Conservation (phyloP, 2,888 invertebrate species). For the Holacanthella duospinosa region DNA sequence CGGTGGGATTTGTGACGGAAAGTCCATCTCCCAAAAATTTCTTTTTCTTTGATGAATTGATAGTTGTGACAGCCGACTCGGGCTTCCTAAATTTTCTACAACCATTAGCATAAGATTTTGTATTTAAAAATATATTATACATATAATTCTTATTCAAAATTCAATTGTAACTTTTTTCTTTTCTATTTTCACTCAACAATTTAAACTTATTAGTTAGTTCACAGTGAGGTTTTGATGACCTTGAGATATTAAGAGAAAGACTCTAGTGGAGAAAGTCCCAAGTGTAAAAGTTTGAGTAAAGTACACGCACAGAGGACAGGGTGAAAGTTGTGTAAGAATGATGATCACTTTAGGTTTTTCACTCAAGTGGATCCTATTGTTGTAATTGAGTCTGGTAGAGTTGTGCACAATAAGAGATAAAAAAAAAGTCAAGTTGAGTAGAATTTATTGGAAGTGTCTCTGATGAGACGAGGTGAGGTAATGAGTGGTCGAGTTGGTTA, state of each 20-base stretch:
- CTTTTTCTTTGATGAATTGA: constrained; percentile 24
- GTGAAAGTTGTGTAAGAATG: no score
- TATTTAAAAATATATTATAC: neutral
- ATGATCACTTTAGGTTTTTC: no score
- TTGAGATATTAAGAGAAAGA: neutral
- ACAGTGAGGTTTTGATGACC: neutral
- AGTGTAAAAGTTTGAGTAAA: no score
- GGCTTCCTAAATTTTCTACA: constrained; percentile 37
- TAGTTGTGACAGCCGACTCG: constrained; percentile 30
- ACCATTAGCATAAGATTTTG: constrained; percentile 36
- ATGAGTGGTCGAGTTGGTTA: neutral
- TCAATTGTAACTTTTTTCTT: no score
- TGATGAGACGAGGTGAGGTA: neutral
- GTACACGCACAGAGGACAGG: no score
- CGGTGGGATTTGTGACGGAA: constrained; percentile 36
- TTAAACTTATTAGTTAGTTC: neutral
- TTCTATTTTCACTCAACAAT: neutral
- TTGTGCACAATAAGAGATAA: no score
- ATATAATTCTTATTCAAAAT: no score
- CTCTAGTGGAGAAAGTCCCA: neutral
- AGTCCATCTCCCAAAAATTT: constrained; percentile 38
- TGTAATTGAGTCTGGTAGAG: no score
- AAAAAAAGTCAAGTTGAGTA: no score
- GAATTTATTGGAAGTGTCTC: no score
- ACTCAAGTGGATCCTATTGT: no score